Conservation (phyloP, 2,113 vertebrate species). For the Notechis scutatus region DNA sequence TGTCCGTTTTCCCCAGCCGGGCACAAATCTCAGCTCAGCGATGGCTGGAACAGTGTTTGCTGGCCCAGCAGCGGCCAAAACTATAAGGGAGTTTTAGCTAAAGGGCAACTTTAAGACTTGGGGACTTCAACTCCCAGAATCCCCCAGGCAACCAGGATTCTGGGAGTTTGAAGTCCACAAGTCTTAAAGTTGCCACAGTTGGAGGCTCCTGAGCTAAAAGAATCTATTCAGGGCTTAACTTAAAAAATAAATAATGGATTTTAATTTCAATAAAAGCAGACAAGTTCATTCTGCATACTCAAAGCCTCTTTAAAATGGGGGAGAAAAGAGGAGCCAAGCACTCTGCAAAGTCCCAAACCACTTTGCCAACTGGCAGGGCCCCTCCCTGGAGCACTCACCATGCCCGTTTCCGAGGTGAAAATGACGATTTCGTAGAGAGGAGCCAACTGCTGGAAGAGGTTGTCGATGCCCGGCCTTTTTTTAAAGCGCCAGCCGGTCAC, state of each 20-base stretch:
- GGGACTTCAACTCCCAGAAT: neutral
- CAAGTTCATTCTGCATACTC: neutral
- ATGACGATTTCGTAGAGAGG: slow-evolving; percentile 90
- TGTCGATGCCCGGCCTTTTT: slow-evolving; percentile 91
- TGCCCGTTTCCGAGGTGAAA: slow-evolving; percentile 90
- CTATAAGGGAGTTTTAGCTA: neutral
- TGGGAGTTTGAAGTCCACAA: neutral
- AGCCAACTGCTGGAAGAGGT: slow-evolving; percentile 86
- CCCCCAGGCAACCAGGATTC: neutral
- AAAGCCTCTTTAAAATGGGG: neutral
- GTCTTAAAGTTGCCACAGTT: neutral
- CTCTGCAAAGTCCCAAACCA: neutral
- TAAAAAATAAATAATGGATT: too few relatives aligned
- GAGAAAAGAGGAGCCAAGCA: neutral
- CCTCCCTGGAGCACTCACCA: slow-evolving; percentile 70
- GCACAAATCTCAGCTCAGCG: neutral
- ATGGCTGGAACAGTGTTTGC: neutral
- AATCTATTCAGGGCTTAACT: neutral
- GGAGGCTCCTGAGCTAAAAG: too few relatives aligned
- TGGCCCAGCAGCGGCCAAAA: neutral
- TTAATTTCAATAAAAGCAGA: neutral
- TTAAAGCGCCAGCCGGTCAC: slow-evolving; percentile 93
- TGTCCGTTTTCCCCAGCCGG: neutral
- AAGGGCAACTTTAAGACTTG: neutral
- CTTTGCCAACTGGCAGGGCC: neutral